These are phyloP conservation scores for Myiotriccus ornatus DNA, from an alignment of 2,797 vertebrate genomes.

Conservation along the genomic window DNA sequence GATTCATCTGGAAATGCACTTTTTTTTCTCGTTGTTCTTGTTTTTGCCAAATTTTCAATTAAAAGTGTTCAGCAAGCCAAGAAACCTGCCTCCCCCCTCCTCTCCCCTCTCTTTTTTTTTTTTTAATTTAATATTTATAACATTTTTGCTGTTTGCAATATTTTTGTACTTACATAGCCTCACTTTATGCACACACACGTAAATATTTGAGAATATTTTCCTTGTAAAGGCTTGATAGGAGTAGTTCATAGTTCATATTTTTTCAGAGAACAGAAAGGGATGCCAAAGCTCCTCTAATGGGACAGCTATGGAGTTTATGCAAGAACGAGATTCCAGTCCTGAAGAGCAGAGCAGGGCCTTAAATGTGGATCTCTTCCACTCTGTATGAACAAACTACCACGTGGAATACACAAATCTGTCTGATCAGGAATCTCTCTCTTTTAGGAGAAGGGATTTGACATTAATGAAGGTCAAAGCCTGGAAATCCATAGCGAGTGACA, in stretches of 20 bases:
- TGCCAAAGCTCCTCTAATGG: background rate
- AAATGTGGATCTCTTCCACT: background rate
- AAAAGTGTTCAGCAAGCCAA: constrained; percentile 23
- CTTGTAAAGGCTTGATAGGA: background rate
- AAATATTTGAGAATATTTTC: constrained; percentile 43
- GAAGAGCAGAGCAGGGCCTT: background rate
- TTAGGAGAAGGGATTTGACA: background rate
- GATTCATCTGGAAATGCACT: constrained; percentile 37
- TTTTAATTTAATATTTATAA: background rate
- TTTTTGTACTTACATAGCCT: background rate
- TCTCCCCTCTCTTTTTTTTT: rapidly evolving
- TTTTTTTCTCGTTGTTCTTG: background rate
- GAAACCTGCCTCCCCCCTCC: background rate
- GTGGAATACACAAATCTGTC: background rate
- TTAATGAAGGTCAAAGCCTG: background rate
- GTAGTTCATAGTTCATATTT: background rate
- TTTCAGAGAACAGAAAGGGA: background rate
- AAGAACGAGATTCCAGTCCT: background rate
- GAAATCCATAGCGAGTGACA: background rate
- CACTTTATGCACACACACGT: background rate
- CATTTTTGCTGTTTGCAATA: background rate
- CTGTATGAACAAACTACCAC: background rate
- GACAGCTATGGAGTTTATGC: background rate
- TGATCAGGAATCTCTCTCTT: background rate
- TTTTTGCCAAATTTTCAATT: constrained; percentile 55